Evolutionary conservation across 1,140 invertebrate species (phyloP).

Genomic region (Leguminivora glycinivorella): DNA sequence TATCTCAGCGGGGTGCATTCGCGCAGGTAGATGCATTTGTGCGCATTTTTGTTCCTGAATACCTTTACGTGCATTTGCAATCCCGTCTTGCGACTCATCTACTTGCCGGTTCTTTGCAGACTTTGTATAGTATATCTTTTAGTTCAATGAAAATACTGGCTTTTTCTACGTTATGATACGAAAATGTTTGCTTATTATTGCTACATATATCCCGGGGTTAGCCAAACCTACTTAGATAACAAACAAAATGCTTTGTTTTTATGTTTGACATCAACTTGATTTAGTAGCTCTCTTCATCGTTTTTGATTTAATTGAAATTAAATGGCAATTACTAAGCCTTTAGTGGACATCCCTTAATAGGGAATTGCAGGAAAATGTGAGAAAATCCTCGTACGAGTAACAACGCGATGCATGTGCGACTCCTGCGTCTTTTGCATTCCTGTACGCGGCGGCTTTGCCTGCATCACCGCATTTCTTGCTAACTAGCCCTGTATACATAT

Average conservation of each 20-base stretch:
- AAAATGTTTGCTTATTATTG: too few relatives aligned
- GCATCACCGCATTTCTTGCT: slow-evolving; percentile 41
- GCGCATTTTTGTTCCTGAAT: slow-evolving; percentile 16
- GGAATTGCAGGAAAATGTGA: slow-evolving; percentile 74
- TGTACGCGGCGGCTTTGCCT: slow-evolving; percentile 39
- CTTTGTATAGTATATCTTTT: background rate
- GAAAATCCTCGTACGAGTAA: slow-evolving; percentile 63
- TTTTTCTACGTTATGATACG: too few relatives aligned
- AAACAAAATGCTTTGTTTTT: too few relatives aligned
- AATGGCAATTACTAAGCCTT: background rate
- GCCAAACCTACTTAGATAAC: too few relatives aligned
- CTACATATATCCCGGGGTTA: too few relatives aligned
- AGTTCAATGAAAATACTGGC: background rate
- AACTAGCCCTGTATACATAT: slow-evolving; percentile 11
- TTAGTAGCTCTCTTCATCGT: too few relatives aligned
- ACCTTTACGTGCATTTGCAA: slow-evolving; percentile 14
- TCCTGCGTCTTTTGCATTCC: slow-evolving; percentile 61
- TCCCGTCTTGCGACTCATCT: slow-evolving; percentile 14
- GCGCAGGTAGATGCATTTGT: slow-evolving; percentile 13
- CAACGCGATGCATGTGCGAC: slow-evolving; percentile 41
- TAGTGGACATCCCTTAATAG: slow-evolving; percentile 54
- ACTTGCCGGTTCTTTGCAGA: slow-evolving; percentile 7
- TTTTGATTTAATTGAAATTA: background rate
- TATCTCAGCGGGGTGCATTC: background rate
- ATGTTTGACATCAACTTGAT: too few relatives aligned